Evolutionary conservation across 1,140 invertebrate species (phyloP).

Genomic region (Stegodyphus mimosarum): DNA sequence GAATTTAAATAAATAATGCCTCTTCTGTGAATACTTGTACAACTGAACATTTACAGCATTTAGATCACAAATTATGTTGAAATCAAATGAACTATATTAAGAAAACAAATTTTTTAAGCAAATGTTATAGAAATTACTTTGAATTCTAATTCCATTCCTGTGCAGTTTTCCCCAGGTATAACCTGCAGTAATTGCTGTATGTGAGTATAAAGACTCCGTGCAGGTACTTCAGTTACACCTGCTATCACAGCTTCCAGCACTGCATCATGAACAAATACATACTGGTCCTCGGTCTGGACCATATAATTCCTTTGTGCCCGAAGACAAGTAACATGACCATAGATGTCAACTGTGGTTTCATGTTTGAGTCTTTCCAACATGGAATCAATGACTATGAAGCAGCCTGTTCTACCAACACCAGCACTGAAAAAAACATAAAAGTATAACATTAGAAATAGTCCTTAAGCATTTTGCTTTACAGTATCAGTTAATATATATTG

Average conservation of each 20-base stretch:
- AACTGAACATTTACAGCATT: too few relatives aligned
- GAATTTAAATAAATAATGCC: too few relatives aligned
- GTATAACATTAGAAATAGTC: not conserved
- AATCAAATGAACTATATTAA: too few relatives aligned
- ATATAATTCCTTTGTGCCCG: slow-evolving; percentile 97
- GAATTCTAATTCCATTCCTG: slow-evolving; percentile 98
- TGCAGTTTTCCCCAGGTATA: slow-evolving; percentile 81
- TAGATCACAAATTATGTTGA: too few relatives aligned
- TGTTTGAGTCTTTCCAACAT: slow-evolving; percentile 94
- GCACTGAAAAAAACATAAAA: slow-evolving; percentile 75
- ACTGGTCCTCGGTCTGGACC: slow-evolving; percentile 98
- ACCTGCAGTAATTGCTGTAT: slow-evolving; percentile 86
- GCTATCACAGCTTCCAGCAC: slow-evolving; percentile 95
- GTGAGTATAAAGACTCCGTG: slow-evolving; percentile 90
- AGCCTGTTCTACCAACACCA: slow-evolving; percentile 97
- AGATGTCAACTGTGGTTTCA: slow-evolving; percentile 98
- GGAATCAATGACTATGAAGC: slow-evolving; percentile 97
- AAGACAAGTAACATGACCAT: slow-evolving; percentile 97
- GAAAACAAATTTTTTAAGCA: too few relatives aligned
- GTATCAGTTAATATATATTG: too few relatives aligned
- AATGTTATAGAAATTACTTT: slow-evolving; percentile 73
- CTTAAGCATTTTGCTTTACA: too few relatives aligned
- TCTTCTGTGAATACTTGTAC: too few relatives aligned
- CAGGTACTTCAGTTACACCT: slow-evolving; percentile 93
- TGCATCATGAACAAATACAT: slow-evolving; percentile 99